Evolutionary conservation across 2,888 invertebrate species (phyloP), one percentile per base, ranked within the genome.

Genomic region (Netelia fuscicornis): DNA sequence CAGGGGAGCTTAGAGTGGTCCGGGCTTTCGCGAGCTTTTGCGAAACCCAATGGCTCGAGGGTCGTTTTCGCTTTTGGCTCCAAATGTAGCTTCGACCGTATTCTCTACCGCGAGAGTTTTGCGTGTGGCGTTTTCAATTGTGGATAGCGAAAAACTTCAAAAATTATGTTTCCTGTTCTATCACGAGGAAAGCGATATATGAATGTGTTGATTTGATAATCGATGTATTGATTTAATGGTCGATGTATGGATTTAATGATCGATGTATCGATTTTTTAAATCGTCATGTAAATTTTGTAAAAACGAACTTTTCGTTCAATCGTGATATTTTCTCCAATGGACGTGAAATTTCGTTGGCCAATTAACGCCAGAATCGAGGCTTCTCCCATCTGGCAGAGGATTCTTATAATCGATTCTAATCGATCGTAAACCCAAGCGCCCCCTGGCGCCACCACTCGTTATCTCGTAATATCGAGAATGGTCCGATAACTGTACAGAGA

Each of bases 401-500:
- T 83, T 62, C 75, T 54, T 17, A 67, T 85, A 72, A 86, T 52
- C 70, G 76, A 88, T 87, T 89, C 82, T 84, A 87, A 88, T 88
- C 83, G 87, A 83, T 80, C 80, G 82, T 81, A 42, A 30, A 62
- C 30, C 3, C 54, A 17, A 42, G 13, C 52, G 8, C 17, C 42
- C 23, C 13, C 23, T 23, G 17, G 17, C 62, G 20, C 62, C 13
- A 1, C 25, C 56, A 30, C 25, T 62, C 52, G 72, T 48, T 20
- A 64, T 76, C 65, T 54, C 67, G 52, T 75, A 52, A 70, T 81
- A 74, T 83, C 68, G 80, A 71, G 60, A 48, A 70, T 64, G 60
- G 62, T 52, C 30, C 60, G 42, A 72, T 20, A 56, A 13, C 20
- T n/a, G n/a, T 56, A 54, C 25, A 9, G 56, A 48, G 62, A 62